Evolutionary conservation across 1,140 invertebrate genomes (phyloP), one percentile per base, ranked within the genome.

Genomic region (Papilio glaucus): DNA sequence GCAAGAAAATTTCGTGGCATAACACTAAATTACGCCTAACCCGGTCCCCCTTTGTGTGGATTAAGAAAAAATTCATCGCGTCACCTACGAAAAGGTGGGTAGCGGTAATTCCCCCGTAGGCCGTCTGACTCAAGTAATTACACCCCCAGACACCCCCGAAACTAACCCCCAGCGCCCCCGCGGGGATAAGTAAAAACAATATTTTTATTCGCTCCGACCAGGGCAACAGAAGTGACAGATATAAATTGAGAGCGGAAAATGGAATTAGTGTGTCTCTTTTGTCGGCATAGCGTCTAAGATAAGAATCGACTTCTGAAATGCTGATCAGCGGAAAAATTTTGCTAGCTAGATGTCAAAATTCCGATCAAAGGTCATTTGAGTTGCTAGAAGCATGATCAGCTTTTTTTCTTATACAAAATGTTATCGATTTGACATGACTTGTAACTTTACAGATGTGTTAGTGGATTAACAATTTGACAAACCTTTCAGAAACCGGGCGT

Each of bases 181-280:
- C 65, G 73, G 78, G 87, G 85, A 89, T 89, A 89, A 87, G 87
- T 87, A 87, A 89, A 89, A 89, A 89, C 87, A 89, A 89, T 89
- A 89, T 89, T 89, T 89, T 89, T 86, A 86, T 85, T 77, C 82
- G 77, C 83, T 76, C 75, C 80, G 81, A 83, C 84, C 85, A 84
- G 79, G 80, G 81, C 82, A 85, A 81, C 83, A 86, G 81, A 86
- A 89, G 85, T 89, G 87, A 89, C 87, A 87, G 85, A 85, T 89
- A 89, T 89, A 89, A 89, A 89, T 89, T 89, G 84, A 81, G 83
- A 71, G 78, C 72, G 78, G 82, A 79, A 83, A 87, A 86, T 86
- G 83, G 81, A 87, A 89, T 89, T 86, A 89, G 85, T 85, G 82
- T 75, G 76, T 77, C 77, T 77, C 77, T 81, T 76, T 77, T 79